Conservation (phyloP, 2,797 vertebrate genomes). For the Lates japonicus region DNA sequence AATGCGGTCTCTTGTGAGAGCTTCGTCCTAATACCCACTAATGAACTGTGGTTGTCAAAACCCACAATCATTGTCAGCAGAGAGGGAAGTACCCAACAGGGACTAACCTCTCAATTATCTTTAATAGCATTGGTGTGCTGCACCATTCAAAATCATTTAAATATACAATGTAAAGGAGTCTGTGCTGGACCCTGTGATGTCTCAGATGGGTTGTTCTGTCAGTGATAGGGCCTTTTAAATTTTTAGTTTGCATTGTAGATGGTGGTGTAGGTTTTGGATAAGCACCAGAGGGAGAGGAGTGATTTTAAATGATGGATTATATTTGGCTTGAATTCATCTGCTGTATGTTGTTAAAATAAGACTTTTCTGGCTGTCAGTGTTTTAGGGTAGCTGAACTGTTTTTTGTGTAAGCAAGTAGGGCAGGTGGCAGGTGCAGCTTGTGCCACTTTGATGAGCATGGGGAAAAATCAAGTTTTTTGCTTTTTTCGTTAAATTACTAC, state of each 20-base stretch:
- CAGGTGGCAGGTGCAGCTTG: not conserved
- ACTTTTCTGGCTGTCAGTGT: no score
- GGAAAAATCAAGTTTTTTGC: not conserved
- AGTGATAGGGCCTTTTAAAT: not conserved
- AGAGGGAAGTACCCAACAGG: constrained; percentile 42
- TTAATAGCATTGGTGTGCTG: constrained; percentile 34
- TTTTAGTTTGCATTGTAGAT: constrained; percentile 1
- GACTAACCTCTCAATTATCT: constrained; percentile 57
- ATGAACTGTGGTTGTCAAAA: constrained; percentile 72
- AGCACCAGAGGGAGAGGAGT: not conserved
- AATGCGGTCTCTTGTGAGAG: constrained; percentile 52
- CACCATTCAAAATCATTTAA: constrained; percentile 37
- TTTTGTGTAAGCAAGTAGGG: not conserved
- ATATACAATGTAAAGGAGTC: constrained; percentile 10
- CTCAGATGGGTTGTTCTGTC: constrained; percentile 6
- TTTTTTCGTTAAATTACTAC: not conserved
- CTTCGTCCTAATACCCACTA: constrained; percentile 63
- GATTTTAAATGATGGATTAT: constrained; percentile 12
- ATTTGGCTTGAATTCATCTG: not conserved
- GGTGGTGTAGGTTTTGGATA: not conserved
- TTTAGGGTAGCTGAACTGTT: no score
- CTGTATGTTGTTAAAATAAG: not conserved
- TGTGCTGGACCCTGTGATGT: not conserved
- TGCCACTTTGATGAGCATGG: not conserved
- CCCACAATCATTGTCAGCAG: constrained; percentile 64